These are phyloP conservation scores for Intellagama lesueurii DNA, from an alignment of 2,797 vertebrate genomes.

Conservation along the genomic window DNA sequence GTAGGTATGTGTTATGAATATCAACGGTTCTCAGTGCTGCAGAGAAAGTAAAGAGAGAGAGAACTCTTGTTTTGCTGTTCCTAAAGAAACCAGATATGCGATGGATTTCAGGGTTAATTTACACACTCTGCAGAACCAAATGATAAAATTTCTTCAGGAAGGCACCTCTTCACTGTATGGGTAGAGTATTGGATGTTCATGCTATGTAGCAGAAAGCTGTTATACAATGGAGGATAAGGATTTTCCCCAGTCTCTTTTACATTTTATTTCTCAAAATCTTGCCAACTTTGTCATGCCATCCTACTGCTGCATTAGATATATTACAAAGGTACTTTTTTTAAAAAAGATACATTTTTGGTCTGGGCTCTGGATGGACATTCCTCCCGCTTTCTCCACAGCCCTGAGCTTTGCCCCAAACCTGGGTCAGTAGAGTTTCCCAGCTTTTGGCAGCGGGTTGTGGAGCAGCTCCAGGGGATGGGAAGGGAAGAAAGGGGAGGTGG, in stretches of 20 bases:
- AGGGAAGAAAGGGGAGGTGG: not conserved
- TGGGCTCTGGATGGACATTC: too few relatives aligned
- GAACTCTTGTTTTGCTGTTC: not conserved
- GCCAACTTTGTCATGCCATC: not conserved
- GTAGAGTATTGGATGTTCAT: not conserved
- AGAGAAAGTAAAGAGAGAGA: not conserved
- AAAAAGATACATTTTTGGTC: too few relatives aligned
- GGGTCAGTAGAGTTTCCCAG: too few relatives aligned
- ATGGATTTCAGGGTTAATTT: not conserved
- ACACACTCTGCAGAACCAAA: not conserved
- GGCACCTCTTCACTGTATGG: too few relatives aligned
- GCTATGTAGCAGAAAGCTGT: not conserved
- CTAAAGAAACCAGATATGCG: not conserved
- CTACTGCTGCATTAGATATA: not conserved
- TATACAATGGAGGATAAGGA: not conserved
- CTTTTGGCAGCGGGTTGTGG: too few relatives aligned
- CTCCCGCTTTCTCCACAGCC: too few relatives aligned
- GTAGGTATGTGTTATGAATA: constrained; percentile 19
- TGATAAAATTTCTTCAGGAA: not conserved
- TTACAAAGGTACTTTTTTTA: too few relatives aligned
- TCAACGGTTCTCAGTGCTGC: not conserved
- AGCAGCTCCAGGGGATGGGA: too few relatives aligned
- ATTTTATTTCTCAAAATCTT: not conserved
- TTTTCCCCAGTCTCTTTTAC: not conserved
- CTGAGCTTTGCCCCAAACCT: too few relatives aligned